These are phyloP conservation scores for Apogon talboti DNA, from an alignment of 2,797 vertebrate species.

Conservation along the genomic window DNA sequence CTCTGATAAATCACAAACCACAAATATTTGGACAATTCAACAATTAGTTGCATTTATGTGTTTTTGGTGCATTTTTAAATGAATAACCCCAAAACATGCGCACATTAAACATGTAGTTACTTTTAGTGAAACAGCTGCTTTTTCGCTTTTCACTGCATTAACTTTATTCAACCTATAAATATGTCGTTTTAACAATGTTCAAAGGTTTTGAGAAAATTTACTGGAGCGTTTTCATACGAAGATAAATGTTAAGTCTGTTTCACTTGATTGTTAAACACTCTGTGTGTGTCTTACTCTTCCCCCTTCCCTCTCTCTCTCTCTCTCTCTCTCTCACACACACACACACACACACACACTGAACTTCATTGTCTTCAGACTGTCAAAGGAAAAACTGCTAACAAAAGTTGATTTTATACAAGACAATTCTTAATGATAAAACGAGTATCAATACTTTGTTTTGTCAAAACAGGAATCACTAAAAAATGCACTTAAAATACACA, in stretches of 20 bases:
- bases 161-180: not conserved
- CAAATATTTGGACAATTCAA: not conserved
- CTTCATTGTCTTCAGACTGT: not conserved
- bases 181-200: not conserved
- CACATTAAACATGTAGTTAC: not conserved
- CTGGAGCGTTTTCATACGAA: not conserved
- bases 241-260: not conserved
- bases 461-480: no score
- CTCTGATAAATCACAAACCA: not conserved
- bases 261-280: no score
- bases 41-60: no score
- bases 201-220: conserved; percentile 9
- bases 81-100: not conserved
- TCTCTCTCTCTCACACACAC: conserved; percentile 9
- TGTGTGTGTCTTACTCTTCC: not conserved
- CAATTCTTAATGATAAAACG: not conserved
- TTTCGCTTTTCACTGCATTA: not conserved
- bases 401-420: not conserved
- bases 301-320: not conserved
- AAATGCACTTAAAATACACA: no score
- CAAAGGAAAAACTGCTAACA: not conserved
- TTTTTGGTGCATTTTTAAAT: not conserved
- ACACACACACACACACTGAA: conserved; percentile 10
- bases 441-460: not conserved
- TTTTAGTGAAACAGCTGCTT: not conserved